phyloP scores from a whole-genome alignment of 2,797 vertebrate genomes.

The Gadopsis bispinosus region DNA sequence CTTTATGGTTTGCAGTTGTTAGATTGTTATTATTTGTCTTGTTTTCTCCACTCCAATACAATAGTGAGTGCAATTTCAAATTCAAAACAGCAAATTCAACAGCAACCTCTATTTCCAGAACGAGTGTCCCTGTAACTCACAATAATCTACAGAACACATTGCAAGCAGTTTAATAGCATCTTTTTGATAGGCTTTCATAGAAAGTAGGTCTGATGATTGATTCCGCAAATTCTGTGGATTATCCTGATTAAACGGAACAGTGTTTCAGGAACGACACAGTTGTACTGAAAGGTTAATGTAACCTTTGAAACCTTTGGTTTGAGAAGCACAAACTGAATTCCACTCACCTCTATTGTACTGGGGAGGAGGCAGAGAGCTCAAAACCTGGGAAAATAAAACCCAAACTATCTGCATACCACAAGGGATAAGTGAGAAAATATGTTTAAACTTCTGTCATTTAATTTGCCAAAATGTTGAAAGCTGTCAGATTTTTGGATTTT shows the following conservation, averaged over 20 bases:
- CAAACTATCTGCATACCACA: not conserved
- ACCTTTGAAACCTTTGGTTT: not conserved
- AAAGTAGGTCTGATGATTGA: not conserved
- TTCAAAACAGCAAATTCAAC: not conserved
- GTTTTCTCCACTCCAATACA: not conserved
- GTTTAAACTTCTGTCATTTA: not conserved
- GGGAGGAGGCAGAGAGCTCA: not conserved
- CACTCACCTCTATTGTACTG: not conserved
- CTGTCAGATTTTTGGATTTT: not conserved
- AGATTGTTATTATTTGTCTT: not conserved
- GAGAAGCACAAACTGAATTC: not conserved
- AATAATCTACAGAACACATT: not conserved
- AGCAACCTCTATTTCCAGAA: not conserved
- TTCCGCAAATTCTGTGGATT: not conserved
- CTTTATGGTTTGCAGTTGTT: not conserved
- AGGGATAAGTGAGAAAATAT: not conserved
- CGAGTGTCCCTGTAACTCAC: not conserved
- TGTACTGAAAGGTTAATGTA: not conserved
- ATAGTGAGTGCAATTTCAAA: not conserved
- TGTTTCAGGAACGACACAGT: not conserved
- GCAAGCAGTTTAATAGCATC: not conserved
- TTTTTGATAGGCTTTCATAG: not conserved
- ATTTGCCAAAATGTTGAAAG: not conserved
- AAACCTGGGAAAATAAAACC: not conserved
- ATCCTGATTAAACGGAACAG: not conserved